phyloP scores from a whole-genome alignment of 2,797 vertebrate genomes.

The Crypturellus tataupa region DNA sequence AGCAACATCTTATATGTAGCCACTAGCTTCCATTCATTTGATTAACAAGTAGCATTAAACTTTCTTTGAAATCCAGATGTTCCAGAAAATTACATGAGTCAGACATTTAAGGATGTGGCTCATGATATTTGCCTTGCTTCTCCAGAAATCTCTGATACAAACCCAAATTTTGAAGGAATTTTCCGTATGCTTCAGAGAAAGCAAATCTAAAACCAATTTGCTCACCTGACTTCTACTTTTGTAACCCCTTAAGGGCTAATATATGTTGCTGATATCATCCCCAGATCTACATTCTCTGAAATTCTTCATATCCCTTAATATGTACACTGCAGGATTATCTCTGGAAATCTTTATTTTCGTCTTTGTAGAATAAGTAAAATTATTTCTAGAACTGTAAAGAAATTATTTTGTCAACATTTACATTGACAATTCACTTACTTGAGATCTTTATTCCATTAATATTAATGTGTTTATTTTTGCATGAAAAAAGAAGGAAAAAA shows the following conservation, averaged over 20 bases:
- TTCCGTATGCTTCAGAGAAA: neutral
- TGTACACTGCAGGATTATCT: neutral
- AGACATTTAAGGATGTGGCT: neutral
- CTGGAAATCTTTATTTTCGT: neutral
- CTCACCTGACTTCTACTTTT: neutral
- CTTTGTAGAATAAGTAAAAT: neutral
- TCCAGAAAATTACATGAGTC: neutral
- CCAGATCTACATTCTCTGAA: neutral
- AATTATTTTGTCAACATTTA: neutral
- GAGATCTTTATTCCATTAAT: neutral
- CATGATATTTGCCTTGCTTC: neutral
- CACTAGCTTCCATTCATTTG: neutral
- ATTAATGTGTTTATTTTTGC: neutral
- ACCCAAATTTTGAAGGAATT: neutral
- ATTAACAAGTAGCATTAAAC: neutral
- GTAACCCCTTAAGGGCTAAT: neutral
- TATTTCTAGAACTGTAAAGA: neutral
- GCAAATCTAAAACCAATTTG: neutral
- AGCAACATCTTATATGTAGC: accelerated
- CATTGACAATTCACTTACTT: neutral
- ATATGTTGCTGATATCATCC: neutral
- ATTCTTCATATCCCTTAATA: neutral
- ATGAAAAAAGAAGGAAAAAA: neutral
- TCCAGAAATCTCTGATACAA: neutral
- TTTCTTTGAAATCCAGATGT: neutral